phyloP scores from a whole-genome alignment of 2,113 vertebrate genomes.

The Rhinichthys klamathensis region DNA sequence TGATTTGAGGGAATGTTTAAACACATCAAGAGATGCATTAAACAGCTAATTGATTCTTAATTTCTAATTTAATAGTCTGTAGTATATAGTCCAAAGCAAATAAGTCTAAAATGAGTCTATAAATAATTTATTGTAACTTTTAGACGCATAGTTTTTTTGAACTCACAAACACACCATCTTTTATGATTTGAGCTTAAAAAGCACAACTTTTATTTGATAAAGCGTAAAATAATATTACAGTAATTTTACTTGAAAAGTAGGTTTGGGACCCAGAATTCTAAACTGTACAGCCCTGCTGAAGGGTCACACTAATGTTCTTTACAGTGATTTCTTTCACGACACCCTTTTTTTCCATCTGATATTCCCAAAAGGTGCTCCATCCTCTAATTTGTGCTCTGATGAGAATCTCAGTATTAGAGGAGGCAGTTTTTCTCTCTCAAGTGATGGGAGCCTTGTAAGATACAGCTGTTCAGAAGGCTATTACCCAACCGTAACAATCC shows the following conservation, averaged over 20 bases:
- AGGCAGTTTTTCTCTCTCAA: constrained; percentile 62
- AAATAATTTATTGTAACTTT: not conserved
- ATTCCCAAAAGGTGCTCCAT: constrained; percentile 36
- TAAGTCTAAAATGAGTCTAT: not conserved
- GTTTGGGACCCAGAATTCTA: not conserved
- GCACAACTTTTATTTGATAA: not conserved
- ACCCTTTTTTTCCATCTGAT: not conserved
- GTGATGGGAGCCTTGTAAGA: constrained; percentile 54
- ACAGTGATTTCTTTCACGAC: not conserved
- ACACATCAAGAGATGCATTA: not conserved
- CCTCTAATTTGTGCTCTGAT: constrained; percentile 49
- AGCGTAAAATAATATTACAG: not conserved
- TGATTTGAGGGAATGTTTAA: not conserved
- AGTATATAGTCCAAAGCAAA: not conserved
- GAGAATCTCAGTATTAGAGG: constrained; percentile 42
- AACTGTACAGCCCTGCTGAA: too few species aligned
- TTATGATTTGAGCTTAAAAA: not conserved
- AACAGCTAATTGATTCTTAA: not conserved
- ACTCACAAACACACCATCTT: not conserved
- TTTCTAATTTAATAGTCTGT: not conserved
- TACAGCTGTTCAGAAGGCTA: constrained; percentile 64
- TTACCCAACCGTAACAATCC: constrained; percentile 62
- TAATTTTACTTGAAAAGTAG: not conserved
- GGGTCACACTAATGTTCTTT: not conserved
- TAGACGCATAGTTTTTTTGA: not conserved